These are phyloP conservation scores for Patagioenas fasciata DNA, from an alignment of 2,113 vertebrate genomes.

Conservation along the genomic window DNA sequence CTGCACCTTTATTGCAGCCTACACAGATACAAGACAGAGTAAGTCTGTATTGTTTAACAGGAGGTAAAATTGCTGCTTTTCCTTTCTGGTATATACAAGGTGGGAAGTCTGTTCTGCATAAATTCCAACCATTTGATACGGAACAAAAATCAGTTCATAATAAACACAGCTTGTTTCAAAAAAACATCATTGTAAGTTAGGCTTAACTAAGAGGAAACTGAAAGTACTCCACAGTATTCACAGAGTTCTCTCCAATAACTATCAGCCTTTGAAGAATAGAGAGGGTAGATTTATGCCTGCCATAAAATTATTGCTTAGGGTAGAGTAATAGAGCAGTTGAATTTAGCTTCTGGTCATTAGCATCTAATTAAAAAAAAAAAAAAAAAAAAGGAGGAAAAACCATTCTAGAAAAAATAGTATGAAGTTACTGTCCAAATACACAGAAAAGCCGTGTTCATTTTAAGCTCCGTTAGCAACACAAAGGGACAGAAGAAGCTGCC, in stretches of 20 bases:
- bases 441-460: background rate
- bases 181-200: background rate
- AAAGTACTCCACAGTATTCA: background rate
- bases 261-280: background rate
- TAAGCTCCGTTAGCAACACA: background rate
- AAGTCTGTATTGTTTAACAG: conserved; percentile 20
- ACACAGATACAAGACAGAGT: background rate
- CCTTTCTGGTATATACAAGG: background rate
- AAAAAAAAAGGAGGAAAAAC: background rate
- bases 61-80: conserved; percentile 32
- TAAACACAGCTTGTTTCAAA: conserved; percentile 20
- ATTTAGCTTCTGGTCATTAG: background rate
- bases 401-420: background rate
- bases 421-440: background rate
- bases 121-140: conserved; percentile 6
- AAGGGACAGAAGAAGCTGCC: background rate
- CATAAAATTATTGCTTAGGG: background rate
- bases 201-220: background rate
- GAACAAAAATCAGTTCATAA: conserved; percentile 23
- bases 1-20: background rate
- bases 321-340: background rate
- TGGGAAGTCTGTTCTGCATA: conserved; percentile 4
- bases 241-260: background rate
- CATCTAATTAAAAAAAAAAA: background rate
- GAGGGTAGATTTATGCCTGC: background rate